Base-by-base conservation (phyloP, 2,113 vertebrate species). In the Ia io region DNA sequence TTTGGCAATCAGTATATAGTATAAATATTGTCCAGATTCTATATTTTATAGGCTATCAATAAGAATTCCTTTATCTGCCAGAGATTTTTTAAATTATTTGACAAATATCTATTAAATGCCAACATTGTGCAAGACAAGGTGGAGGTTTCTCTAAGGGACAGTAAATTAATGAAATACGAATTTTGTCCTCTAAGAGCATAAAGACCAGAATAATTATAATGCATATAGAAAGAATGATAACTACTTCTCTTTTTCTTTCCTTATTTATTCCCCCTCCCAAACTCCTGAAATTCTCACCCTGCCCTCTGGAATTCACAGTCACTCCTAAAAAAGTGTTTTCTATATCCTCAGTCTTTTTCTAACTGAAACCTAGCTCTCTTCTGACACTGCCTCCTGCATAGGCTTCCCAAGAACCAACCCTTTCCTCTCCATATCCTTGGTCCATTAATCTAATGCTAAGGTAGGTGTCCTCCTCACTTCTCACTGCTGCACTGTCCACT, bases 61-160 rank as follows among this genome's bases (percentile, higher is more conserved):
- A 91, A 25, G 8, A 61, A 49, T 65, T 63, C 5, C 4, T 20
- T 91, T 71, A 79, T 42, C 8, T 65, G 6, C 20, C 35, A 89
- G 37, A 49, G 40, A 78, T 91, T 91, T 73, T 89, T 61, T 28
- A 71, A n/a, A 42, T 70, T 87, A 80, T 83, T 95, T 83, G 59
- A 37, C 28, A 76, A 86, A 12, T 59, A 78, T 40, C 32, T 65
- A 20, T 14, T 61, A 76, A 85, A 88, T 82, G 32, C 9, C 28
- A 71, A n/a, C 16, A 63, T 44, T 42, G 12, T 37, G 1, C 4
- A 78, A 88, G n/a, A 30, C 8, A 84, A 63, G 56, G 9, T 70
- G n/a, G 49, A 90, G 6, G 35, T 85, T 90, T 82, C 10, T 85
- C 67, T 61, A 77, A 94, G 53, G 63, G 22, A 42, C 28, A 51